A percentile compares a stretch with the other conserved stretches of the same genome.
phyloP scores from a whole-genome alignment of 2,888 invertebrate genomes.

The Ophioninae sp. region DNA sequence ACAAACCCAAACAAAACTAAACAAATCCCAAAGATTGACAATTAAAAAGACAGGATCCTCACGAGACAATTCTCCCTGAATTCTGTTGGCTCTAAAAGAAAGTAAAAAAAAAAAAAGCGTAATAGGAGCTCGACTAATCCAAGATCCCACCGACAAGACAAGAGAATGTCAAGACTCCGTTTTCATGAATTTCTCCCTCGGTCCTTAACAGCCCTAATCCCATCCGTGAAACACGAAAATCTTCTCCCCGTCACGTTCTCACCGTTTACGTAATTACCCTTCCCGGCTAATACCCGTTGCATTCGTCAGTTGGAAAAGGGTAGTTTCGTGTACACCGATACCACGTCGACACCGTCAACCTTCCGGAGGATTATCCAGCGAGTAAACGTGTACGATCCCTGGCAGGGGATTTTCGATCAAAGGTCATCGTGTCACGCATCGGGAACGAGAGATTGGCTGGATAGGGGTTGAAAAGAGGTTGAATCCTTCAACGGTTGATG shows the following conservation, averaged over 20 bases:
- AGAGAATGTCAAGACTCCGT: no score
- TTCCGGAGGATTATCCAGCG: slow-evolving; percentile 3
- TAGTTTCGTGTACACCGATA: not conserved
- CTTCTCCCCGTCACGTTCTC: slow-evolving; percentile 8
- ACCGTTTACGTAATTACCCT: slow-evolving; percentile 2
- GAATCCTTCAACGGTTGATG: not conserved
- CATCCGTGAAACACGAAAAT: slow-evolving; percentile 12
- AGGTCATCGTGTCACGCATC: slow-evolving; percentile 18
- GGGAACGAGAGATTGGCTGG: not conserved
- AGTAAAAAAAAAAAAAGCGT: no score
- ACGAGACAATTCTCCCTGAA: no score
- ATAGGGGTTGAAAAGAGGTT: slow-evolving; percentile 14
- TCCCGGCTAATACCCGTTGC: slow-evolving; percentile 23
- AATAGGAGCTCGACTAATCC: no score
- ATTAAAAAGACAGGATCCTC: no score
- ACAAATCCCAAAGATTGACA: no score
- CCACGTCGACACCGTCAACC: not conserved
- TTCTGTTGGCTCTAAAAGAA: no score
- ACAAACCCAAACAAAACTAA: no score
- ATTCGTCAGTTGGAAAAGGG: no score
- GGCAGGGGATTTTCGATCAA: slow-evolving; percentile 25
- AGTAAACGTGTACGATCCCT: not conserved
- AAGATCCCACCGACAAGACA: no score
- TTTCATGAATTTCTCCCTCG: no score
- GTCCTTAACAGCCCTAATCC: not conserved